phyloP scores from a whole-genome alignment of 2,888 invertebrate genomes.

The Sphaerophoria rueppellii region DNA sequence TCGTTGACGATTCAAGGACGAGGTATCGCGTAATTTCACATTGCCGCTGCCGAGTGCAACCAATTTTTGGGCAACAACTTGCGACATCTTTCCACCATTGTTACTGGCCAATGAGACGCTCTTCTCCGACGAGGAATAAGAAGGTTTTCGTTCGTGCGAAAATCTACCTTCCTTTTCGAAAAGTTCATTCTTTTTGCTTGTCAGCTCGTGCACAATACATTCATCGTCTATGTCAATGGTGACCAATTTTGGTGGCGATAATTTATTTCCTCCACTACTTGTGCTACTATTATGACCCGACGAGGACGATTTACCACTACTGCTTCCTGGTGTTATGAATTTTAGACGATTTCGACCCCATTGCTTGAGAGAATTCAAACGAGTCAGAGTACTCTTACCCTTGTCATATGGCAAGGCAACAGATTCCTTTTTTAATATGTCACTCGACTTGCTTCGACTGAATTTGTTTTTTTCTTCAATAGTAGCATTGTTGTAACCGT shows the following conservation, averaged over 20 bases:
- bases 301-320: slow-evolving; percentile 22
- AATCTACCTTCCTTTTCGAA: slow-evolving; percentile 85
- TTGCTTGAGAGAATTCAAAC: slow-evolving; percentile 90
- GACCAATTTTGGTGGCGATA: slow-evolving; percentile 49
- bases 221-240: slow-evolving; percentile 84
- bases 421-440: slow-evolving; percentile 86
- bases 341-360: slow-evolving; percentile 92
- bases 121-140: slow-evolving; percentile 90
- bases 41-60: slow-evolving; percentile 77
- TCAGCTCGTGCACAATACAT: slow-evolving; percentile 86
- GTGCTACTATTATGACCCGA: slow-evolving; percentile 32
- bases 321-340: slow-evolving; percentile 83
- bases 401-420: slow-evolving; percentile 81
- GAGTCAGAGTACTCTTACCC: slow-evolving; percentile 83
- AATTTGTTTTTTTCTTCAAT: slow-evolving; percentile 79
- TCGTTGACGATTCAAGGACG: slow-evolving; percentile 87
- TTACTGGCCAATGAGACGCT: slow-evolving; percentile 83
- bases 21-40: slow-evolving; percentile 90
- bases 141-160: slow-evolving; percentile 90
- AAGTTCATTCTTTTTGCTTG: slow-evolving; percentile 84
- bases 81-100: slow-evolving; percentile 83
- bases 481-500: slow-evolving; percentile 22
- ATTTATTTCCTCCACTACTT: slow-evolving; percentile 26
- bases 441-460: slow-evolving; percentile 89
- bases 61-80: slow-evolving; percentile 79